Evolutionary conservation across 2,113 vertebrate species (phyloP).

Genomic region (Conger conger): DNA sequence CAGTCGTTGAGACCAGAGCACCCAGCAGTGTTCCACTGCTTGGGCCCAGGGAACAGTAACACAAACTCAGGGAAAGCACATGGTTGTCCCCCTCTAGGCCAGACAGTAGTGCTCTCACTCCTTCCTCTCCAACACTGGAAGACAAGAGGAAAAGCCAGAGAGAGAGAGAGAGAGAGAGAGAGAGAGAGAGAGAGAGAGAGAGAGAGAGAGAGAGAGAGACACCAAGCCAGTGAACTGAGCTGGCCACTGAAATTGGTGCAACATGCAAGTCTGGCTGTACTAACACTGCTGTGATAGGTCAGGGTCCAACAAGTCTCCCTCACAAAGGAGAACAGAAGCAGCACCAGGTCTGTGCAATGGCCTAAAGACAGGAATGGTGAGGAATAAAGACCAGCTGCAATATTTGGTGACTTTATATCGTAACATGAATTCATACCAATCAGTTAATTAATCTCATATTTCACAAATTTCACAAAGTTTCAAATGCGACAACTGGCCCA

Average conservation of each 20-base stretch:
- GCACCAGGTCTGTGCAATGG: too few relatives aligned
- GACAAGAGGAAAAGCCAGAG: slow-evolving; percentile 4
- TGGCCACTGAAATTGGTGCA: too few relatives aligned
- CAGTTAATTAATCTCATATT: neutral
- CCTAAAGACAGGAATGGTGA: too few relatives aligned
- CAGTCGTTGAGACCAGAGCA: slow-evolving; percentile 37
- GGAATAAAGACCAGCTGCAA: too few relatives aligned
- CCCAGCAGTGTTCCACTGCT: slow-evolving; percentile 46
- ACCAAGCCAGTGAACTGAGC: too few relatives aligned
- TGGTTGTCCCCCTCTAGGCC: slow-evolving; percentile 52
- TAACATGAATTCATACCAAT: too few relatives aligned
- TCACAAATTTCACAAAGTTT: neutral
- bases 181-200: neutral
- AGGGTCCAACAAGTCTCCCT: too few relatives aligned
- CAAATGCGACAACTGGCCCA: too few relatives aligned
- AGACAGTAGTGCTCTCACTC: slow-evolving; percentile 46
- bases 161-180: neutral
- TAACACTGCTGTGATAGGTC: too few relatives aligned
- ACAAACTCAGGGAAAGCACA: slow-evolving; percentile 54
- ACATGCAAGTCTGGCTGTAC: too few relatives aligned
- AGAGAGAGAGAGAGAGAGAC: neutral
- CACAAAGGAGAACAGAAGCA: too few relatives aligned
- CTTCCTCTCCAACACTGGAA: slow-evolving; percentile 57
- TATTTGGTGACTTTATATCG: too few relatives aligned
- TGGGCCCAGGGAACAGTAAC: slow-evolving; percentile 60